These are phyloP conservation scores for Corvus hawaiiensis DNA, from an alignment of 2,113 vertebrate species.

Conservation along the genomic window DNA sequence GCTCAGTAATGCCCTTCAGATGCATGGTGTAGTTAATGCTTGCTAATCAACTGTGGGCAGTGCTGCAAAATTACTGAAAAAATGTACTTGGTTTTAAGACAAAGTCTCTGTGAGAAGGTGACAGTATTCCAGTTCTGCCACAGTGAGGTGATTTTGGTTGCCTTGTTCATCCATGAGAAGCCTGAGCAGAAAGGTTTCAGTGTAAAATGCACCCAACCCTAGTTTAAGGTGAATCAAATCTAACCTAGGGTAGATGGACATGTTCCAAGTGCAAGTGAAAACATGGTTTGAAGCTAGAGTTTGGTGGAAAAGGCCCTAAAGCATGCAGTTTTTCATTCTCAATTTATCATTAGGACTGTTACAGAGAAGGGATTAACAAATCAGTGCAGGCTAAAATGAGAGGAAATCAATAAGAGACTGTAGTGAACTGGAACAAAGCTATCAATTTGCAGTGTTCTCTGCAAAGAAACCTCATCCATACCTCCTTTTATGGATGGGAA, in stretches of 20 bases:
- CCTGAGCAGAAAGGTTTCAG: background rate
- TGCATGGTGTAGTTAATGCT: background rate
- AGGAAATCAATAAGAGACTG: constrained; percentile 63
- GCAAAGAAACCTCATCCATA: constrained; percentile 35
- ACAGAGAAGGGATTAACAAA: constrained; percentile 54
- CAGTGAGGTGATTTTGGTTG: background rate
- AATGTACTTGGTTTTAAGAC: background rate
- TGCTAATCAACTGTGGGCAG: background rate
- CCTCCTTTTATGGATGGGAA: constrained; percentile 31
- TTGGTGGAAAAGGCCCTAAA: constrained; percentile 21
- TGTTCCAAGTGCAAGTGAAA: background rate
- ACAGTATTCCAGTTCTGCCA: background rate
- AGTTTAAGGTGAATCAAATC: background rate
- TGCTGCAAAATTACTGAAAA: background rate
- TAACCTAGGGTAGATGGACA: background rate
- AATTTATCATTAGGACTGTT: constrained; percentile 47
- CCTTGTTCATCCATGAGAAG: background rate
- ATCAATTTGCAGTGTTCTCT: constrained; percentile 54
- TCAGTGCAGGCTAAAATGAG: constrained; percentile 60
- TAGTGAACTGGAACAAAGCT: constrained; percentile 59
- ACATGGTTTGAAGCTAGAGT: background rate
- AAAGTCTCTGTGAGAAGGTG: background rate
- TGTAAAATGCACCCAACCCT: background rate
- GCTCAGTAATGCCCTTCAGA: background rate
- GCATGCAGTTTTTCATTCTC: constrained; percentile 36